Base-by-base conservation (phyloP, 23 tunicate species). In the Trididemnum miniatum region DNA sequence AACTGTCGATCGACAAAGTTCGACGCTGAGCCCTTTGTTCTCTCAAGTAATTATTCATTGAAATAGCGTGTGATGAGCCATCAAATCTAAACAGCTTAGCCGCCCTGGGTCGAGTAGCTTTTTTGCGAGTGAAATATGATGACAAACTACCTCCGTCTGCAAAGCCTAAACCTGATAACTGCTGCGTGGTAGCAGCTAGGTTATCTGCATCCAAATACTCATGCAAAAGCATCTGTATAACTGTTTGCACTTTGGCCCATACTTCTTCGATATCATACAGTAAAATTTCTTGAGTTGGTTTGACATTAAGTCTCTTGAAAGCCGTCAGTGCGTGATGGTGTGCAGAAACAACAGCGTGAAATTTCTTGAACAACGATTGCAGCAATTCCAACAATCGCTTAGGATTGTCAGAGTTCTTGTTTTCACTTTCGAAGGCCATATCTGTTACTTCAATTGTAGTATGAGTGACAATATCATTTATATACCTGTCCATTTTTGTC, bases 201-300 rank as follows among this genome's bases (percentile, higher is more conserved):
- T 88, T 93, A 36, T 95, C 99, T 37, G 89, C 93, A 78, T 95
- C 99, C 50, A 95, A 79, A 71, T 95, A 95, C 24, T 95, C 99
- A 27, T 86, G 59, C 39, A 95, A 39, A 36, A 95, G 72, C 44
- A 73, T 60, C 51, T 95, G 91, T 32, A 95, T 69, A 0, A 95
- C 96, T 5, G 92, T 69, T 65, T 95, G 99, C 1, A 95, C 85
- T 83, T 95, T 95, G 23, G 86, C 85, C 99, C 99, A 95, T 3
- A 95, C 91, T 22, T 83, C 94, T 64, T 89, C 92, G 35, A 89
- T 95, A 20, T 79, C 86, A 83, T 95, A 95, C 59, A 87, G 50
- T 18, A 71, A 79, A 31, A 59, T 71, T 31, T 71, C 80, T 23
- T 36, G 15, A 1, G 51, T 33, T 9, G 25, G 20, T 23, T 83